Conservation (phyloP, 2,113 vertebrate genomes). For the Coregonus clupeaformis region DNA sequence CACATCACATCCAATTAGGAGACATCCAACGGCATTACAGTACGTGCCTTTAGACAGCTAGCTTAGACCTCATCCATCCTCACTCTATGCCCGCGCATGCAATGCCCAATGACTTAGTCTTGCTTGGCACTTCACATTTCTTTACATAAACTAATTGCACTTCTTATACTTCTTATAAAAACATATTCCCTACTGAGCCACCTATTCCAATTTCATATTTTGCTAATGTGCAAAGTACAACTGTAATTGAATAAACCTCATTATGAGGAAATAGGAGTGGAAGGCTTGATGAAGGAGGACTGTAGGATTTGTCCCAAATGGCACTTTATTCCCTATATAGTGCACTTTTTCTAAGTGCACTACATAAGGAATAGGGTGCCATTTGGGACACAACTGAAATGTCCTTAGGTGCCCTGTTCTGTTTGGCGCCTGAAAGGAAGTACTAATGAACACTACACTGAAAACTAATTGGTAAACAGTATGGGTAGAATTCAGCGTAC, state of each 20-base stretch:
- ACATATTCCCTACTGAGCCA: conserved; percentile 66
- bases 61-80: conserved; percentile 25
- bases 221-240: conserved; percentile 68
- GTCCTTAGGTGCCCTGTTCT: conserved; percentile 46
- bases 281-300: conserved; percentile 63
- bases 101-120: conserved; percentile 68
- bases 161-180: conserved; percentile 59
- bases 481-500: conserved; percentile 25
- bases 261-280: conserved; percentile 61
- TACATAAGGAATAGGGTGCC: not conserved
- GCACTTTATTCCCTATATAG: too few species aligned
- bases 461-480: conserved; percentile 57
- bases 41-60: conserved; percentile 49
- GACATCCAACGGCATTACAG: conserved; percentile 55
- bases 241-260: conserved; percentile 78
- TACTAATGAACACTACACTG: conserved; percentile 57
- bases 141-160: conserved; percentile 65
- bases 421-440: conserved; percentile 55
- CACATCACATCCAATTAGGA: conserved; percentile 70
- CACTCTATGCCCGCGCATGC: conserved; percentile 19
- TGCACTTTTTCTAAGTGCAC: conserved; percentile 21
- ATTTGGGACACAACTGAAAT: not conserved
- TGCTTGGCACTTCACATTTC: conserved; percentile 58
- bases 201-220: conserved; percentile 69
- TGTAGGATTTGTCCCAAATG: conserved; percentile 37